Evolutionary conservation across 1,140 invertebrate species (phyloP).

Genomic region (Sarcophaga bullata): DNA sequence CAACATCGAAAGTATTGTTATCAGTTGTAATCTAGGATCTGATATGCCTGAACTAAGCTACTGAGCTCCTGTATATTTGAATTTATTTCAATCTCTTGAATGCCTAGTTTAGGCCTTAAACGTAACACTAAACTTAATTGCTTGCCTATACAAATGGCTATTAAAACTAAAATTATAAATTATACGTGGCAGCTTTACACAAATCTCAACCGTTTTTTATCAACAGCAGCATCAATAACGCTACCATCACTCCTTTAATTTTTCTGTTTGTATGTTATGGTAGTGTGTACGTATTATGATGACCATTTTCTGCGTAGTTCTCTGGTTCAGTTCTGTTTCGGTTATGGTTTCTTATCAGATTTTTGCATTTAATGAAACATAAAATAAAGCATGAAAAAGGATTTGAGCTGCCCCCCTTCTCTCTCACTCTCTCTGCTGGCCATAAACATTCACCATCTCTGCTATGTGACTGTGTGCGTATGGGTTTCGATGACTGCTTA

Average conservation of each 20-base stretch:
- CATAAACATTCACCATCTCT: too few species aligned
- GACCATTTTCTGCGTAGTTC: not conserved
- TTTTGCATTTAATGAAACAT: conserved; percentile 34
- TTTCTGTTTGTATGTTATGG: not conserved
- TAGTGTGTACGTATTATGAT: not conserved
- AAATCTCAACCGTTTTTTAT: not conserved
- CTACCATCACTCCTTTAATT: conserved; percentile 9
- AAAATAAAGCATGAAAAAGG: conserved; percentile 16
- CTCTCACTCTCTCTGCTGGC: too few species aligned
- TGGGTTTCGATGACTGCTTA: conserved; percentile 1
- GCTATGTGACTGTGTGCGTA: not conserved
- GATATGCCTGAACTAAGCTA: too few species aligned
- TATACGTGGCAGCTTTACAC: not conserved
- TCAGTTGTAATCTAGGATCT: too few species aligned
- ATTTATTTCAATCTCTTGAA: too few species aligned
- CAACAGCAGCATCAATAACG: not conserved
- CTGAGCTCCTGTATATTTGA: too few species aligned
- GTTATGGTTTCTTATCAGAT: conserved; percentile 35
- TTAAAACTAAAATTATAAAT: too few species aligned
- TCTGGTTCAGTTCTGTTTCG: not conserved
- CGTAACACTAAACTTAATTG: too few species aligned
- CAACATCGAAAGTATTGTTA: too few species aligned
- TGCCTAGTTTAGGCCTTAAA: too few species aligned
- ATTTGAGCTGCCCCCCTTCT: not conserved
- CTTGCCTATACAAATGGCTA: too few species aligned